A percentile compares a stretch with the other conserved stretches of the same genome.
These are phyloP conservation scores for Rafetus swinhoei DNA, from an alignment of 2,113 vertebrate genomes.

Conservation along the genomic window DNA sequence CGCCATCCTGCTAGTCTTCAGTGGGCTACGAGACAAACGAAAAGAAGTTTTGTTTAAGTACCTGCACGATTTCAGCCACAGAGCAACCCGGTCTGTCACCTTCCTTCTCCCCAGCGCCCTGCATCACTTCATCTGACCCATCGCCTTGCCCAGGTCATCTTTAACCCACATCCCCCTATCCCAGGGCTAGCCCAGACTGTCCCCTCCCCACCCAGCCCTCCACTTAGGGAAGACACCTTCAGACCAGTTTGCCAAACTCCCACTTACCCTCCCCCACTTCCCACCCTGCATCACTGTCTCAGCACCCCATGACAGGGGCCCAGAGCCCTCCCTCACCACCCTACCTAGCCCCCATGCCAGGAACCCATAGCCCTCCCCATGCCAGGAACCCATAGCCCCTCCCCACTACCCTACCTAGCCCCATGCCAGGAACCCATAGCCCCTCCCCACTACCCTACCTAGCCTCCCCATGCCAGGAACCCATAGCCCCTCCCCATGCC, in stretches of 20 bases:
- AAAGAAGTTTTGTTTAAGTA: not conserved
- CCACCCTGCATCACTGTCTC: not conserved
- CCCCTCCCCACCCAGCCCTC: not conserved
- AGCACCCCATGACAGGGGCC: not conserved
- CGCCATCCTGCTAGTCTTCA: not conserved
- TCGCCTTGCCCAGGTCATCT: not conserved
- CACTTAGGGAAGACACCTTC: too few species aligned
- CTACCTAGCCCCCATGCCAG: too few species aligned
- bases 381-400: accelerated
- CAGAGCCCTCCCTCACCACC: too few species aligned
- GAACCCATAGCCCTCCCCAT: too few species aligned
- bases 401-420: accelerated
- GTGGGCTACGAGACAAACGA: not conserved
- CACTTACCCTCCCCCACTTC: not conserved
- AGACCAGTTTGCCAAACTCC: not conserved
- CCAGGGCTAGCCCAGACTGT: too few species aligned
- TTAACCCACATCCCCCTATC: too few species aligned
- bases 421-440: too few species aligned
- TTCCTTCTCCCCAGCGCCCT: not conserved
- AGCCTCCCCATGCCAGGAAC: too few species aligned
- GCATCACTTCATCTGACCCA: not conserved
- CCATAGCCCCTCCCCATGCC: too few species aligned
- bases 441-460: too few species aligned
- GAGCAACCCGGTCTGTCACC: not conserved
- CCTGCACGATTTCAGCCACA: accelerated